phyloP scores from a whole-genome alignment of 1,140 invertebrate species.

The Orchestia grillus region DNA sequence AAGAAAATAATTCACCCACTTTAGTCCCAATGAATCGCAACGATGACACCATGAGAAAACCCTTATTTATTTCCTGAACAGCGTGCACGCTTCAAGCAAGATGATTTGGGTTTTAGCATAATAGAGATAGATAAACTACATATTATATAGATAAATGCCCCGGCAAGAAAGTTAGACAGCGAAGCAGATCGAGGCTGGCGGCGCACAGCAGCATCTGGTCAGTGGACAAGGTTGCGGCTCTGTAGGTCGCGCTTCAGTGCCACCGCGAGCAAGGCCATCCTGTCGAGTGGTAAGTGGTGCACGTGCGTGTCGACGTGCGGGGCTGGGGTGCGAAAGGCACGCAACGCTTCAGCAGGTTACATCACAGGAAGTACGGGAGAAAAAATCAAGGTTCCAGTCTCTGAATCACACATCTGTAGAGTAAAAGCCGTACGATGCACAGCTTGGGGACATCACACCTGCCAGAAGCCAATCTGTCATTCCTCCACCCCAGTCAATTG shows the following conservation, averaged over 20 bases:
- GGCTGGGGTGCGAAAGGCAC: neutral
- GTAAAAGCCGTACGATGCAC: neutral
- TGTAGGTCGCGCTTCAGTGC: neutral
- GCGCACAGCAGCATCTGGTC: neutral
- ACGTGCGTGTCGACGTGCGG: neutral
- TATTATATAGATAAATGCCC: too few species aligned
- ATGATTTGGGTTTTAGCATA: too few species aligned
- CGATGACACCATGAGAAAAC: too few species aligned
- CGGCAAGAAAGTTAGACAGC: too few species aligned
- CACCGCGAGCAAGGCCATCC: neutral
- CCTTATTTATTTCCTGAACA: too few species aligned
- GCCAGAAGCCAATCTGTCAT: too few species aligned
- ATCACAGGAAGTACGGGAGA: neutral
- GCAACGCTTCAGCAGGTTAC: neutral
- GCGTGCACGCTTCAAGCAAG: too few species aligned
- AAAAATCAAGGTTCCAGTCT: neutral
- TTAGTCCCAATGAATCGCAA: too few species aligned
- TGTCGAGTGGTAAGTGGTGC: neutral
- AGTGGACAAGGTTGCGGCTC: neutral
- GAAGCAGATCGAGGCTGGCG: neutral
- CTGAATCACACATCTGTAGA: neutral
- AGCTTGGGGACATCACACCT: too few species aligned
- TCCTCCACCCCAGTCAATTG: too few species aligned
- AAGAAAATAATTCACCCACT: too few species aligned
- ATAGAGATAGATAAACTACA: too few species aligned